Percentiles rank a stretch among this genome's conserved stretches.
phyloP scores from a whole-genome alignment of 30 jellyfish, hydroid and myxozoan genomes.

The Pseudorhiza aurosa region DNA sequence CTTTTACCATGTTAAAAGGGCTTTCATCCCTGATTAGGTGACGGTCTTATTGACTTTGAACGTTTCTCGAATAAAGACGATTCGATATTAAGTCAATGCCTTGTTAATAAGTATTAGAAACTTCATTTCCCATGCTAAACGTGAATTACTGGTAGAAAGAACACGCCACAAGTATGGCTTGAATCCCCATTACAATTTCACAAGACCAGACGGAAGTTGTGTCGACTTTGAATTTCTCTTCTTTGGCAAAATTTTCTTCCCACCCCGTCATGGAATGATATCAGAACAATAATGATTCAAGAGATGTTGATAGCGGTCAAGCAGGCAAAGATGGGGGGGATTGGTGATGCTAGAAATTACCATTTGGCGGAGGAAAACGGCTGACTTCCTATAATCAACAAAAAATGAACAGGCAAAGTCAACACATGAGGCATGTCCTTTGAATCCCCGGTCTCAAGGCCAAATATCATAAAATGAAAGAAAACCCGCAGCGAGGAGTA shows the following conservation, averaged over 20 bases:
- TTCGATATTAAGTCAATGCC: constrained; percentile 6
- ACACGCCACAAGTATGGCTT: no score
- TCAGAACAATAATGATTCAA: no score
- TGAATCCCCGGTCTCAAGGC: not conserved
- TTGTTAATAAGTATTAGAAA: not conserved
- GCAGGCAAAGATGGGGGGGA: not conserved
- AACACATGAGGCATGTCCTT: not conserved
- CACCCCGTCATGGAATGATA: not conserved
- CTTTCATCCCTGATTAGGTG: constrained; percentile 31
- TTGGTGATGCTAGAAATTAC: no score
- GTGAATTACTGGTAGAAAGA: not conserved
- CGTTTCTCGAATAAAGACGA: constrained; percentile 1
- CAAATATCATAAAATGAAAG: constrained; percentile 17
- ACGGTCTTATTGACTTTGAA: constrained; percentile 14
- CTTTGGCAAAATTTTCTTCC: not conserved
- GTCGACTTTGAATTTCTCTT: not conserved
- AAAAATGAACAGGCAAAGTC: constrained; percentile 26
- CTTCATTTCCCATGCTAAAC: not conserved
- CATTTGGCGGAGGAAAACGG: not conserved
- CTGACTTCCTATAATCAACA: constrained; percentile 26
- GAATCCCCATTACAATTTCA: not conserved
- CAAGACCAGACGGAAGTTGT: constrained; percentile 4
- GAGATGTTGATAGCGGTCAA: no score
- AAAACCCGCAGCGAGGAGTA: constrained; percentile 39
- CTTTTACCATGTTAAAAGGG: constrained; percentile 28